Evolutionary conservation across 2,888 invertebrate species (phyloP), one percentile per base, ranked within the genome.

Genomic region (Luperina nickerlii): DNA sequence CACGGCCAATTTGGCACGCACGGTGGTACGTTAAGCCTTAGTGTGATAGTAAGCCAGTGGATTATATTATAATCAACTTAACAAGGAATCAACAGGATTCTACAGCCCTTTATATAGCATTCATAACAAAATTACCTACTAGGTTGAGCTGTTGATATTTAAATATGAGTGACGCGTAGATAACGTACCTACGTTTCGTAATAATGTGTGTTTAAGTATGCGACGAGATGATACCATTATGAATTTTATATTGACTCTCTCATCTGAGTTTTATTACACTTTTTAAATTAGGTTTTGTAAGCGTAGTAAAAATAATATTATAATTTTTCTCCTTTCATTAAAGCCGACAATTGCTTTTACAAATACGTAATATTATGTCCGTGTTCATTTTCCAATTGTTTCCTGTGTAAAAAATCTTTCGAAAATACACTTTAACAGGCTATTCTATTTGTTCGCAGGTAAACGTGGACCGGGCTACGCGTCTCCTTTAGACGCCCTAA

Each of bases 401-500:
- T 66, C 24, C 7, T 13, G 13, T 42, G 42, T 24, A 24, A 2
- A 1, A 11, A 32, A 48, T 51, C 18, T 69, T 15, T 18, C 4
- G 0, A 32, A 48, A 27, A 57, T 11, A 62, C 2, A 6, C 2
- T 66, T 20, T 8, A 51, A 11, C 9, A n/a, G 0, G 0, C 42
- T 62, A 51, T 79, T 67, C 63, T 78, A 65, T 73, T 82, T 69
- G 24, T 77, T 70, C 13, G 0, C 88, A 96, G 96, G 97, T 88
- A 96, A 96, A 90, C 95, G 98, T 24, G 91, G 91, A 27, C 98
- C 98, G 13, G 98, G 98, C 2, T 98, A 98, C 94, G 97, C 97
- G 73, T 97, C 98, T n/a, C 98, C 98, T 0, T 91, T 97, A 87
- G 99, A 98, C 74, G 99, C 99, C 0, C 98, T 99, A 97, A 97